Base-by-base conservation (phyloP, 2,888 invertebrate genomes). In the Cheilosia grossa region DNA sequence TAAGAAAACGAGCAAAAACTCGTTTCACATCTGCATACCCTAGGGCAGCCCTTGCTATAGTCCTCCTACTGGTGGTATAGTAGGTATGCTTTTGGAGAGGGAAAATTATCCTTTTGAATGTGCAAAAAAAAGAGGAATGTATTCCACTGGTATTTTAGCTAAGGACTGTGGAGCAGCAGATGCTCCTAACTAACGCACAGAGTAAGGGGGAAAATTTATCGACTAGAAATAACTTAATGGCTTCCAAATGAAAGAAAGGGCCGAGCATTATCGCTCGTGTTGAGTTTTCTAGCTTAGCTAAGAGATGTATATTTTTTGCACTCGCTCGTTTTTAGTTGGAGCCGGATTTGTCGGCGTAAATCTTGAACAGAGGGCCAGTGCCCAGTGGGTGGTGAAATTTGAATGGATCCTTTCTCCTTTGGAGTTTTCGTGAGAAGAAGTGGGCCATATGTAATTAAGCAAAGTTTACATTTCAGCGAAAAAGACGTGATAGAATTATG, bases 221-320 rank as follows among this genome's bases (percentile, higher is more conserved):
- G 82, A 83, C 79, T 79, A 64, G 79, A 83, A 83, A 79, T 74
- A 74, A 69, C 79, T 83, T 79, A 79, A 83, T 83, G 79, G 73
- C 73, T 78, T 81, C 59, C 66, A 61, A 73, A 54, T 69, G 77
- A 69, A 69, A 69, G 77, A 54, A 69, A 61, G 54, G 44, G 21
- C 61, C 69, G 47, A 77, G 77, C 47, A 61, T 69, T 69, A 67
- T 59, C 67, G 58, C 30, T 51, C 75, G 49, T 75, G 66, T 75
- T 54, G 64, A 40, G 49, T 37, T 49, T 51, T 49, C 40, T 47
- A 37, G 56, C 24, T 33, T 54, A 13, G 37, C 56, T 44, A 7
- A 30, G 30, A 27, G 51, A 24, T 49, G 21, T 61, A 24, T 37
- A 21, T 51, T 54, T 66, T 30, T 75, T 51, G 13, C 21, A 9